phyloP scores from a whole-genome alignment of 2,113 vertebrate species.

The Dromiciops gliroides region DNA sequence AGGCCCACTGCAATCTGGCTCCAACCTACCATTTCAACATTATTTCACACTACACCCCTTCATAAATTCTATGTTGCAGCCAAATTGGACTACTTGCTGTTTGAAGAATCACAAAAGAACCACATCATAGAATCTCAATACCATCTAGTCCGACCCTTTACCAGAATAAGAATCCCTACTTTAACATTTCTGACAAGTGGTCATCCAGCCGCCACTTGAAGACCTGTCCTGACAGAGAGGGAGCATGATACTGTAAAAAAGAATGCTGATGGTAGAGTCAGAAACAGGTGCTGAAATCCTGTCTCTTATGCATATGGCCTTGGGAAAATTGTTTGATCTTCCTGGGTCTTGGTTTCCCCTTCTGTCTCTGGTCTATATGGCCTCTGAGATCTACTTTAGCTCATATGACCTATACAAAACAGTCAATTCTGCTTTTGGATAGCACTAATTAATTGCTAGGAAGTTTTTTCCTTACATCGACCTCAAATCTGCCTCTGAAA shows the following conservation, averaged over 20 bases:
- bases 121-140: neutral
- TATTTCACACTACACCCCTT: neutral
- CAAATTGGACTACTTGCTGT: neutral
- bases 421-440: neutral
- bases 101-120: neutral
- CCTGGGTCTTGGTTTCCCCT: neutral
- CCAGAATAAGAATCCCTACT: neutral
- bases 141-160: neutral
- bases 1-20: neutral
- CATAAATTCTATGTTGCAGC: neutral
- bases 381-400: neutral
- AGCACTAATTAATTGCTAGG: neutral
- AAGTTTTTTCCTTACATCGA: neutral
- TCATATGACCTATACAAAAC: neutral
- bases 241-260: neutral
- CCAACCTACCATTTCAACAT: constrained; percentile 1
- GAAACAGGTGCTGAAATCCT: neutral
- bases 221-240: neutral
- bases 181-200: neutral
- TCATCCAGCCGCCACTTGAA: neutral
- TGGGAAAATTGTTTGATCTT: constrained; percentile 1
- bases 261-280: neutral
- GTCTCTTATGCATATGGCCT: neutral
- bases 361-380: neutral
- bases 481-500: neutral